Percentiles rank a stretch among this genome's conserved stretches.
Evolutionary conservation across 2,113 vertebrate species (phyloP).

Genomic region (Zosterops japonicus): DNA sequence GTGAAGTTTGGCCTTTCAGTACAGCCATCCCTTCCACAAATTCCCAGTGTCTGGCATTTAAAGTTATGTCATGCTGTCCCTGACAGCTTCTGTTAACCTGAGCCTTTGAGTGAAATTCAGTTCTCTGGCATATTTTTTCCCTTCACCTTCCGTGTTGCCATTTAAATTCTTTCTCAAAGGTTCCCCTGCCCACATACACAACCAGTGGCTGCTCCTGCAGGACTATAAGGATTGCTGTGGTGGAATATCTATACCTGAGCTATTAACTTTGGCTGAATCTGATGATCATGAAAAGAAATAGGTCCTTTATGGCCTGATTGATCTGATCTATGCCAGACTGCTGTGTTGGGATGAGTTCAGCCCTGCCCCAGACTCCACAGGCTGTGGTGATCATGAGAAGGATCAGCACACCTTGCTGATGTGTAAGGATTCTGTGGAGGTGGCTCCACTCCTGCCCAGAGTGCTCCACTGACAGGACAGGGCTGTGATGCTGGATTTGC

Average conservation of each 20-base stretch:
- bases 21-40: neutral
- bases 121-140: neutral
- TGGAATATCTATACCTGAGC: neutral
- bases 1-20: neutral
- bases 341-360: neutral
- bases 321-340: neutral
- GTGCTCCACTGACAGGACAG: neutral
- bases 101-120: neutral
- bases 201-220: neutral
- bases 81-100: neutral
- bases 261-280: neutral
- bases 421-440: neutral
- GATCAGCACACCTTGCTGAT: neutral
- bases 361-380: neutral
- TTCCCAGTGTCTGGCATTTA: neutral
- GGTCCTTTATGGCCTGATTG: neutral
- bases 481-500: neutral
- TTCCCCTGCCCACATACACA: neutral
- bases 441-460: neutral
- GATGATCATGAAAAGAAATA: neutral
- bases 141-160: neutral
- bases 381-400: neutral
- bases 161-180: neutral
- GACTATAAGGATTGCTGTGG: neutral
- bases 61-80: neutral